Evolutionary conservation across 92 coral and sea anemone genomes (phyloP), one percentile per base, ranked within the genome.

Genomic region (Nematostella vectensis): DNA sequence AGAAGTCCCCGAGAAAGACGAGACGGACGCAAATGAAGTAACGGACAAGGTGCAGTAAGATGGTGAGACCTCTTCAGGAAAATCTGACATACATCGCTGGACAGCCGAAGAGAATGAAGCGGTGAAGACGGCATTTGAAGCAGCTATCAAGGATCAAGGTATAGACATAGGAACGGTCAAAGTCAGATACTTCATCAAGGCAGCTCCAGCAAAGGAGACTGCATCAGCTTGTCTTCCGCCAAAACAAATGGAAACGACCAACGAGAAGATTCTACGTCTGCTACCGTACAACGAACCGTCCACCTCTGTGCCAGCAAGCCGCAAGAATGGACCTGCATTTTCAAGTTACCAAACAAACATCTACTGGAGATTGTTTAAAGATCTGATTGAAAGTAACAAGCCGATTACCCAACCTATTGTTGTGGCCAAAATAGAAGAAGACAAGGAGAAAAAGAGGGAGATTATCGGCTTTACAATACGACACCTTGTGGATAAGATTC

Each of bases 271-370:
- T 11, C 18, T 9, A 19, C 51, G 51, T 22, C 18, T 45, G 17
- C 21, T 45, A 22, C 11, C 11, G 4, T 50, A 58, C 24, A 9
- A 40, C 28, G 50, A 57, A 4, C 50, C 37, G 19, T 40, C 51
- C 29, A 1, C 25, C 17, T 45, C 51, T 8, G 51, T 8, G 4
- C 39, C 61, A 3, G 64, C 25, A 28, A 52, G 71, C 51, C 25
- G 49, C 45, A 64, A 64, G 45, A 40, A 61, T 0, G 71, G 71
- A 40, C 13, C 59, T 3, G 42, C 61, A n/a, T 64, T 64, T n/a
- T 22, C 61, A 23, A 61, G 54, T 21, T 50, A 31, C 19, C 71
- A 64, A 29, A 53, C 69, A 24, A 61, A 64, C 18, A 64, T 64
- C 8, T 55, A 54, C 29, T 54, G 63, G 72, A 56, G 47, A 44